These are phyloP conservation scores for Chesias legatella DNA, from an alignment of 2,888 invertebrate genomes.

Conservation along the genomic window DNA sequence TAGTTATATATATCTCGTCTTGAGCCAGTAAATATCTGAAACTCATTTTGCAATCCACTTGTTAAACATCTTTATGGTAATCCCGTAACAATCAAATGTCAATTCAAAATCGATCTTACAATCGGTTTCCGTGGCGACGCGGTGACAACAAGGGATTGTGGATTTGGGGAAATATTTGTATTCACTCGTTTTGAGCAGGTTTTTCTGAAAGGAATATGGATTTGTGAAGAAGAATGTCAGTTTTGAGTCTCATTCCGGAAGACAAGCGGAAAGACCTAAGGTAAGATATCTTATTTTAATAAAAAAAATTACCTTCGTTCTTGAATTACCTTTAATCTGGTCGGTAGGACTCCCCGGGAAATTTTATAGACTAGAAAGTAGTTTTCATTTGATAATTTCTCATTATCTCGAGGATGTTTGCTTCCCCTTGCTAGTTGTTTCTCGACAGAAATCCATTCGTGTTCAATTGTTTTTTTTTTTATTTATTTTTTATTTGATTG, in stretches of 20 bases:
- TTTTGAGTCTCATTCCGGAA: slow-evolving; percentile 74
- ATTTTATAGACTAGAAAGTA: too few species aligned
- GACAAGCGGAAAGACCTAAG: slow-evolving; percentile 65
- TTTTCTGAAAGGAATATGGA: slow-evolving; percentile 49
- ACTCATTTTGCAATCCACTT: slow-evolving; percentile 6
- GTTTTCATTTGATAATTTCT: too few species aligned
- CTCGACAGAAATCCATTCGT: too few species aligned
- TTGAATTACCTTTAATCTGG: too few species aligned
- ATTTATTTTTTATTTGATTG: too few species aligned
- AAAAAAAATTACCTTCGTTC: too few species aligned
- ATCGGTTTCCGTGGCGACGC: slow-evolving; percentile 56
- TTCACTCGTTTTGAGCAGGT: slow-evolving; percentile 36
- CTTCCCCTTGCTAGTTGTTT: too few species aligned
- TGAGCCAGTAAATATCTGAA: too few species aligned
- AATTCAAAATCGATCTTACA: slow-evolving; percentile 48
- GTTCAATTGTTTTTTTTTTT: too few species aligned
- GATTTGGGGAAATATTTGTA: slow-evolving; percentile 37
- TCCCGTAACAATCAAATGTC: slow-evolving; percentile 38
- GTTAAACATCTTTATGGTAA: slow-evolving; percentile 21
- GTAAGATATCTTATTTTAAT: slow-evolving; percentile 41
- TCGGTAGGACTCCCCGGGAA: too few species aligned
- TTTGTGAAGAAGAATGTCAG: slow-evolving; percentile 62
- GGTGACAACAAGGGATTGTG: slow-evolving; percentile 44
- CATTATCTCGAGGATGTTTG: too few species aligned
- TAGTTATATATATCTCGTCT: too few species aligned